Evolutionary conservation across 2,888 invertebrate genomes (phyloP), one percentile per base, ranked within the genome.

Genomic region (Ornithoptera alexandrae): DNA sequence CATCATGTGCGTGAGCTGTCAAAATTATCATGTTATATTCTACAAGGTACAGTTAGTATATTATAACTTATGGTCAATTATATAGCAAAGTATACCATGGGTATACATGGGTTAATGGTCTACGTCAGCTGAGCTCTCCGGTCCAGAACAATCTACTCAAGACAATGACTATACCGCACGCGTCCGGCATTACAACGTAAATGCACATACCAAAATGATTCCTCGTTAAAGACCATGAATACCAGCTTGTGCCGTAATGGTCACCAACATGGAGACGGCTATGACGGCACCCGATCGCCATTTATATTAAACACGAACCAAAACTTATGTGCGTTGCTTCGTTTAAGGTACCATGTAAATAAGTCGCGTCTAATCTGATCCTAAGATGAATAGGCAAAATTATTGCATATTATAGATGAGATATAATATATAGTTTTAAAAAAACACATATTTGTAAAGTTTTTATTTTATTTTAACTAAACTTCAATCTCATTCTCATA

Each of bases 161-260:
- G 77, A 82, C 84, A 83, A 85, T 84, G 82, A 82, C 75, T 78
- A 74, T 53, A 50, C 30, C 24, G 53, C 66, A 80, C 78, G 80
- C 71, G 71, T 71, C 74, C 73, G 73, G 84, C 74, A 85, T 85
- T 75, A 69, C 74, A 83, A 84, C 75, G 69, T 74, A 73, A 72
- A 75, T 79, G 79, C 76, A 80, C 79, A 78, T 74, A 78, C 76
- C 78, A 73, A 77, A 78, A 76, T 74, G 77, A 75, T 77, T 65
- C 67, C 64, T 72, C 64, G 70, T 72, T 75, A 71, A 75, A 74
- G 69, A 65, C 73, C 73, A 74, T 77, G 76, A 64, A 62, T 70
- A 70, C 61, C 70, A 30, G 67, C 30, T n/a, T 8, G 42, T 8
- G 53, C 42, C 68, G 70, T 59, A 61, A 64, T 30, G 57, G 56